Base-by-base conservation (phyloP, 2,888 invertebrate species). In the Macropis europaea region DNA sequence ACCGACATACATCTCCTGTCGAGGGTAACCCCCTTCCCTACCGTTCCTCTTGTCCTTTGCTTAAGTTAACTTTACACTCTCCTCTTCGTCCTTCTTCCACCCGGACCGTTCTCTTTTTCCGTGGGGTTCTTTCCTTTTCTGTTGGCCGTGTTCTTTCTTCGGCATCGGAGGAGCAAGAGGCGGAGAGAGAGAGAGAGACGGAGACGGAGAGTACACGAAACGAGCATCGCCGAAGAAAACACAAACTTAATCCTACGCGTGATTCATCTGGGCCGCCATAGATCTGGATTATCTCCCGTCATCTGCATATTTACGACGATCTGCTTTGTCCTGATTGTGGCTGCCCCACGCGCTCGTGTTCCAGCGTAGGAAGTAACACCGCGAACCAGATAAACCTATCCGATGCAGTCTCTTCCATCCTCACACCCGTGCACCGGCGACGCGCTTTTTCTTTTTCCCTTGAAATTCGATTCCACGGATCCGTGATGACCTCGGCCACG, bases 261-360 rank as follows among this genome's bases (percentile, higher is more conserved):
- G 81, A 84, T 86, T 85, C 84, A 85, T 85, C 80, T 67, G 73
- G 74, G 76, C 77, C 60, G 70, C 77, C 85, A 82, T 86, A 85
- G 86, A 87, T 88, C 83, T 83, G 82, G 88, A 88, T 89, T 88
- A 89, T 89, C 88, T 86, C 77, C 82, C 83, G 83, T 89, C 88
- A 88, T 89, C 88, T 87, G 83, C 82, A 85, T 88, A 84, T 89
- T 88, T 88, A 88, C 77, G 87, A 85, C 80, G 79, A 76, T 82
- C 77, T 79, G 77, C 81, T 73, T 75, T 78, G 82, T 80, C 74
- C 83, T 84, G 83, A 84, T 84, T 84, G 83, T 69, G 63, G 56
- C 64, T 64, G 67, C 79, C 72, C 73, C 80, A 70, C 77, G 76
- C 64, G 77, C 54, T 61, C 57, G 17, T 50, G 47, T 45, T 34